Conservation (phyloP, 1,140 invertebrate genomes). For the Habropoda laboriosa region DNA sequence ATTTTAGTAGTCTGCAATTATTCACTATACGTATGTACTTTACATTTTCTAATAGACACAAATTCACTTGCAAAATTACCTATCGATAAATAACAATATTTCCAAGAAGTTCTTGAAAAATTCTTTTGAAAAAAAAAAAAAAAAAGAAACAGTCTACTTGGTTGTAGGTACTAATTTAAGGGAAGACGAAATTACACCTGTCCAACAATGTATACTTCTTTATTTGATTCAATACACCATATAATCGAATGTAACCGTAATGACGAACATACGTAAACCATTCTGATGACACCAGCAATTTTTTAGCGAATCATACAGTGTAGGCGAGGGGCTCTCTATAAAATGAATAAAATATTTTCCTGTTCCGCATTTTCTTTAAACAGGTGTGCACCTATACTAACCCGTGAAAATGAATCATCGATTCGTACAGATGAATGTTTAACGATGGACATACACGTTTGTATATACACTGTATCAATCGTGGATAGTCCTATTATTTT, state of each 20-base stretch:
- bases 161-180: background rate
- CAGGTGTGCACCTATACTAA: background rate
- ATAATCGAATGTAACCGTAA: background rate
- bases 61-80: too few species aligned
- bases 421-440: background rate
- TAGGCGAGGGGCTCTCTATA: background rate
- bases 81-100: too few species aligned
- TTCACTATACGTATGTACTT: too few species aligned
- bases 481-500: too few species aligned
- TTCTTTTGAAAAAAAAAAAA: too few species aligned
- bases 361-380: background rate
- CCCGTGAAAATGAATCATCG: conserved; percentile 3
- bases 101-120: too few species aligned
- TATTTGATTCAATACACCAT: background rate
- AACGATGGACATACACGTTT: background rate
- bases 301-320: background rate
- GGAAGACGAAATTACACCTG: background rate
- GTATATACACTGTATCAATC: background rate
- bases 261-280: background rate
- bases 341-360: conserved; percentile 26
- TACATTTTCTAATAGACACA: too few species aligned
- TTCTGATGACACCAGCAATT: background rate
- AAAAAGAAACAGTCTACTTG: too few species aligned
- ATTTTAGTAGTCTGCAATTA: too few species aligned
- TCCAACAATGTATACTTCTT: background rate